Evolutionary conservation across 35 echinoderm and acorn worm species (phyloP).

Genomic region (Ptychodera flava): DNA sequence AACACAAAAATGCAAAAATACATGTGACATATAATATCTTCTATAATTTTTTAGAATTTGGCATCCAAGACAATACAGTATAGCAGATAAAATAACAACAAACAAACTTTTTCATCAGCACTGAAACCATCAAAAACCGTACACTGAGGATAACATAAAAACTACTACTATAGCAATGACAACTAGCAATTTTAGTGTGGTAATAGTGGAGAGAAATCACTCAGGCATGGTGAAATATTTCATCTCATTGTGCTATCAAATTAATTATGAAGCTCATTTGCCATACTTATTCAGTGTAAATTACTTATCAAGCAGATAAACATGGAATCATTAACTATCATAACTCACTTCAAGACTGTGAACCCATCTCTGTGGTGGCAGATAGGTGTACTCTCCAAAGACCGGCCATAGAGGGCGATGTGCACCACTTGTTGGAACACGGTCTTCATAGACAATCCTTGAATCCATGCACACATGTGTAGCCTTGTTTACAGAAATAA

Average conservation of each 20-base stretch:
- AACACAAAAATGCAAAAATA: too few relatives aligned
- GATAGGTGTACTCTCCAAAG: constrained; percentile 67
- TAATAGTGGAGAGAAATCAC: neutral
- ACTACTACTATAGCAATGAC: neutral
- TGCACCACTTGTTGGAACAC: constrained; percentile 48
- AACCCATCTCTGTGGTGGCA: constrained; percentile 72
- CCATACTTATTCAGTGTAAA: neutral
- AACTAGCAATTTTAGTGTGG: neutral
- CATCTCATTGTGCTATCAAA: neutral
- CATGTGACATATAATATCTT: too few relatives aligned
- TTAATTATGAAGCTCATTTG: neutral
- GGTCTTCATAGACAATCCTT: constrained; percentile 34
- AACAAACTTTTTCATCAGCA: too few relatives aligned
- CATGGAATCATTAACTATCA: neutral
- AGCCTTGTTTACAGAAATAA: constrained; percentile 15
- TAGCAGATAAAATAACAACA: too few relatives aligned
- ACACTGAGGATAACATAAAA: too few relatives aligned
- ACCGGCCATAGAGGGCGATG: constrained; percentile 73
- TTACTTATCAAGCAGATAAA: neutral
- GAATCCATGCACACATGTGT: constrained; percentile 37
- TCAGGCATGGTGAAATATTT: neutral
- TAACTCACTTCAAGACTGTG: constrained; percentile 56
- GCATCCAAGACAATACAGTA: too few relatives aligned
- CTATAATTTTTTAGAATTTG: too few relatives aligned
- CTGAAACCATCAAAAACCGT: too few relatives aligned